phyloP scores from a whole-genome alignment of 2,113 vertebrate genomes.

The Epinephelus moara region DNA sequence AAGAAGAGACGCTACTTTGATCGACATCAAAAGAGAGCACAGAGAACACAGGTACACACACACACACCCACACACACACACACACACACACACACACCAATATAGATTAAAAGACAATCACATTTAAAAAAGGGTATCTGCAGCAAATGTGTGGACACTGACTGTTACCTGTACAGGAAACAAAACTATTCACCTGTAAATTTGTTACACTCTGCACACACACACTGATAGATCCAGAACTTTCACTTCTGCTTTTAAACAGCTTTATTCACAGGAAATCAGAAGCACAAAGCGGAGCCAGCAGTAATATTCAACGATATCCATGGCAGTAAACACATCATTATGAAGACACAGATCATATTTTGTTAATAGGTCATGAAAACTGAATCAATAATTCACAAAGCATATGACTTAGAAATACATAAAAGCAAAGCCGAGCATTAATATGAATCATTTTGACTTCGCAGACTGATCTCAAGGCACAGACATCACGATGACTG shows the following conservation, averaged over 20 bases:
- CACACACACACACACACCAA: background rate
- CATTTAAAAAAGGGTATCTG: background rate
- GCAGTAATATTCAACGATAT: background rate
- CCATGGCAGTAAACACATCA: background rate
- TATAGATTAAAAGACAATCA: background rate
- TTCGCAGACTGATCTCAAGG: background rate
- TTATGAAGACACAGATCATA: background rate
- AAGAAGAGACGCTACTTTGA: background rate
- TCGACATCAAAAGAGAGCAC: background rate
- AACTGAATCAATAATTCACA: background rate
- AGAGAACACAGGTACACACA: background rate
- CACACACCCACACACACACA: background rate
- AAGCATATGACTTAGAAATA: background rate
- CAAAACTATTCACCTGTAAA: slow-evolving; percentile 10
- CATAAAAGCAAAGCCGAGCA: background rate
- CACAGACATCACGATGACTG: accelerated
- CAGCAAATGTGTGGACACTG: background rate
- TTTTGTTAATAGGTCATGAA: background rate
- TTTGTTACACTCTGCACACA: background rate
- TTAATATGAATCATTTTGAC: background rate
- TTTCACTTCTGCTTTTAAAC: slow-evolving; percentile 21
- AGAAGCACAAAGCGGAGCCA: background rate
- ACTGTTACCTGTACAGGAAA: slow-evolving; percentile 29
- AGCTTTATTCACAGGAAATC: slow-evolving; percentile 32
- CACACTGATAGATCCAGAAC: background rate